Evolutionary conservation across 2,113 vertebrate species (phyloP).

Genomic region (Hypanus sabinus): DNA sequence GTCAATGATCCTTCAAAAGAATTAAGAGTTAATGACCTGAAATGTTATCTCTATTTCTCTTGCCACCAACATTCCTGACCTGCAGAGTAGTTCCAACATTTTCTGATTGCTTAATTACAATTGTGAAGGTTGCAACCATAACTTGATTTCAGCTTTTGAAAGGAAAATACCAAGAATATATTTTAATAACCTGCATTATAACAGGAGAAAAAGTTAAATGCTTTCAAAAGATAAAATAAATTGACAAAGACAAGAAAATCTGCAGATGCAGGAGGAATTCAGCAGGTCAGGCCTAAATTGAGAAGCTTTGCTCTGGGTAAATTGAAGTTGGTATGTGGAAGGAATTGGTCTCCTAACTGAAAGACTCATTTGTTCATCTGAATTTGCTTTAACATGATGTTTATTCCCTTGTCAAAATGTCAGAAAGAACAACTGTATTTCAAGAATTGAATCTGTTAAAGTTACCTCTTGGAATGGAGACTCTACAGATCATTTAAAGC

Average conservation of each 20-base stretch:
- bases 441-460: background rate
- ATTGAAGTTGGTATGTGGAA: background rate
- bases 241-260: no score
- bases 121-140: background rate
- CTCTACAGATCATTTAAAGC: background rate
- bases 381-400: background rate
- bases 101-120: background rate
- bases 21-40: no score
- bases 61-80: no score
- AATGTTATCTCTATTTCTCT: no score
- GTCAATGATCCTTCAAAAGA: no score
- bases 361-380: background rate
- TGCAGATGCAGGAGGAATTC: no score
- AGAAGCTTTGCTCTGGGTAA: background rate
- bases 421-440: background rate
- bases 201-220: background rate
- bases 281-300: no score
- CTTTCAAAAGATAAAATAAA: background rate
- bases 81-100: background rate
- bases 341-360: background rate
- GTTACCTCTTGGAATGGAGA: background rate
- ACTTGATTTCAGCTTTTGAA: background rate
- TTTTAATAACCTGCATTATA: background rate
- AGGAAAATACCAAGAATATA: background rate
- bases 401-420: background rate